Conservation (phyloP, 1,140 invertebrate species). For the Drosophila sp. region DNA sequence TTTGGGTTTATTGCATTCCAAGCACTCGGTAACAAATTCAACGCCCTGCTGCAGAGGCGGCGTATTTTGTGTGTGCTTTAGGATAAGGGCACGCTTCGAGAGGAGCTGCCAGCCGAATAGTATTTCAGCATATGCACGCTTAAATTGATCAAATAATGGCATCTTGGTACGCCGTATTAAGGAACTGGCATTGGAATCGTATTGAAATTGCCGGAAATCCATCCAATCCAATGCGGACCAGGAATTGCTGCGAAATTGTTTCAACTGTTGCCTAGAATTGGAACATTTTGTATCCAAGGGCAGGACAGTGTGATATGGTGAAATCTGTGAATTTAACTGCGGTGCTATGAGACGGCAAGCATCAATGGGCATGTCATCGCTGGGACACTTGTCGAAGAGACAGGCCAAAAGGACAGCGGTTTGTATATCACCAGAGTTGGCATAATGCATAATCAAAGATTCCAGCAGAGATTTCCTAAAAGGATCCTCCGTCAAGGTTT, state of each 20-base stretch:
- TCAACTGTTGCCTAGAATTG: conserved; percentile 82
- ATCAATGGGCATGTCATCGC: conserved; percentile 35
- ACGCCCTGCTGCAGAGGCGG: conserved; percentile 87
- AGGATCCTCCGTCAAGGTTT: conserved; percentile 86
- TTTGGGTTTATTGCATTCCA: conserved; percentile 86
- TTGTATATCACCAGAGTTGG: conserved; percentile 92
- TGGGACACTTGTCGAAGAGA: conserved; percentile 87
- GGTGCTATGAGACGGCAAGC: conserved; percentile 64
- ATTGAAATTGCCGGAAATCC: conserved; percentile 60
- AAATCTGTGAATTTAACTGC: conserved; percentile 86
- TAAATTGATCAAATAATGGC: conserved; percentile 93
- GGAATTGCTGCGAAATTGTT: conserved; percentile 92
- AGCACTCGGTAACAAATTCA: conserved; percentile 91
- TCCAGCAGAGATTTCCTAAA: conserved; percentile 93
- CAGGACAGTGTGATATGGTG: conserved; percentile 95
- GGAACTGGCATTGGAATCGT: conserved; percentile 61
- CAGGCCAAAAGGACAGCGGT: conserved; percentile 96
- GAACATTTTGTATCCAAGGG: conserved; percentile 86
- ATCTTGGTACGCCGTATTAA: conserved; percentile 83
- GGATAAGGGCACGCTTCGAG: conserved; percentile 90
- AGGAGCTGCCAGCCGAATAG: conserved; percentile 91
- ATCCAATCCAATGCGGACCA: conserved; percentile 91
- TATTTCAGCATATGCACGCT: conserved; percentile 94
- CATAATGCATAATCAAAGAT: conserved; percentile 92
- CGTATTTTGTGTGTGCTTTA: conserved; percentile 89